phyloP scores from a whole-genome alignment of 35 echinoderm and acorn worm species.

The Lytechinus pictus region DNA sequence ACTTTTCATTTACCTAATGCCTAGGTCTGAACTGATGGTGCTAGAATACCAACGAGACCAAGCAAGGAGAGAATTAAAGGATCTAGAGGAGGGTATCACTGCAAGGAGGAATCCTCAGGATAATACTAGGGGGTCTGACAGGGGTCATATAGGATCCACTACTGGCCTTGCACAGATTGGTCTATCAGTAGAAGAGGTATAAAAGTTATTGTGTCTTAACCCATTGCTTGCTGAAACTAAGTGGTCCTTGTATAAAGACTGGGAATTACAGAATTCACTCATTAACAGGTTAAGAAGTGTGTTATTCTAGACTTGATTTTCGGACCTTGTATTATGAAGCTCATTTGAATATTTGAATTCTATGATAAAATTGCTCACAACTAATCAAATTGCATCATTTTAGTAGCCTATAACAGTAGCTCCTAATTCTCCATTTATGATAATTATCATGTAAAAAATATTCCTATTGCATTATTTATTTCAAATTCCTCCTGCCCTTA shows the following conservation, averaged over 20 bases:
- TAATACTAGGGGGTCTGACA: neutral
- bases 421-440: too few relatives aligned
- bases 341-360: too few relatives aligned
- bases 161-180: slow-evolving; percentile 6
- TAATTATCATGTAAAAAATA: neutral
- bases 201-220: too few relatives aligned
- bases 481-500: neutral
- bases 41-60: slow-evolving; percentile 96
- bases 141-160: slow-evolving; percentile 14
- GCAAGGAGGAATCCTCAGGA: slow-evolving; percentile 31
- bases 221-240: too few relatives aligned
- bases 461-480: neutral
- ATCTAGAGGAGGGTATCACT: slow-evolving; percentile 68
- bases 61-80: slow-evolving; percentile 77
- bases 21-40: slow-evolving; percentile 90
- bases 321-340: too few relatives aligned
- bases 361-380: too few relatives aligned
- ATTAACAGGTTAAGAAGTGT: too few relatives aligned
- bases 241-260: too few relatives aligned
- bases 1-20: neutral
- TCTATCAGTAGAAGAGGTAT: slow-evolving; percentile 66
- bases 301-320: too few relatives aligned
- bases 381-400: too few relatives aligned
- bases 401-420: too few relatives aligned
- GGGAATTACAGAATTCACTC: too few relatives aligned